Evolutionary conservation across 2,113 vertebrate genomes (phyloP), one percentile per base, ranked within the genome.

Genomic region (Martes martes): DNA sequence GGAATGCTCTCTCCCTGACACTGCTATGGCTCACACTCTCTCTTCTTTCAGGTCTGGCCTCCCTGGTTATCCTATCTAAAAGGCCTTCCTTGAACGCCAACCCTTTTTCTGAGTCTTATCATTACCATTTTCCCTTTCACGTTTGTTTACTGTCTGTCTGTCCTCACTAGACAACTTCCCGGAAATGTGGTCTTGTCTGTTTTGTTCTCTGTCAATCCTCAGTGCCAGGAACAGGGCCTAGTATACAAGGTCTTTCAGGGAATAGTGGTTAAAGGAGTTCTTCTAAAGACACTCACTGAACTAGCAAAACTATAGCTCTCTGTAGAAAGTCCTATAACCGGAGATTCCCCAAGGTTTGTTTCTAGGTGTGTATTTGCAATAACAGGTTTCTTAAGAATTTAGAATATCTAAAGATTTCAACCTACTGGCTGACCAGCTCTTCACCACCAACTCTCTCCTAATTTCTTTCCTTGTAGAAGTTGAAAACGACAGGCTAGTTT

Each of bases 391-490:
- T 57, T 7, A 42, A 91, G 36, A 73, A 74, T 16, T 59, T 15
- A 45, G 36, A 71, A 19, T 16, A 45, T 14, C 15, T 59, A 50
- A 39, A 63, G 57, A 24, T 42, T 9, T 57, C 42, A 8, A 57
- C 6, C 45, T 24, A n/a, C 1, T 31, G 16, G 14, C 21, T 13
- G 14, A 8, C 36, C 10, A 7, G 24, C 6, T 6, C 10, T 7
- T 89, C 10, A 65, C 16, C 16, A 69, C 14, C 33, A 11, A 55
- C 6, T 55, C 52, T n/a, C 45, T 55, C 57, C 39, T 47, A 31
- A 65, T 59, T 45, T 42, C 79, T 31, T 61, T 50, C 47, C 59
- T 82, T 42, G n/a, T 36, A 45, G 6, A 42, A 76, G 45, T 1
- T 26, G 57, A 63, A 50, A n/a, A 7, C 1, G 42, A 91, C 8